Evolutionary conservation across 2,888 invertebrate species (phyloP), one percentile per base, ranked within the genome.

Genomic region (Calameuta pallipes): DNA sequence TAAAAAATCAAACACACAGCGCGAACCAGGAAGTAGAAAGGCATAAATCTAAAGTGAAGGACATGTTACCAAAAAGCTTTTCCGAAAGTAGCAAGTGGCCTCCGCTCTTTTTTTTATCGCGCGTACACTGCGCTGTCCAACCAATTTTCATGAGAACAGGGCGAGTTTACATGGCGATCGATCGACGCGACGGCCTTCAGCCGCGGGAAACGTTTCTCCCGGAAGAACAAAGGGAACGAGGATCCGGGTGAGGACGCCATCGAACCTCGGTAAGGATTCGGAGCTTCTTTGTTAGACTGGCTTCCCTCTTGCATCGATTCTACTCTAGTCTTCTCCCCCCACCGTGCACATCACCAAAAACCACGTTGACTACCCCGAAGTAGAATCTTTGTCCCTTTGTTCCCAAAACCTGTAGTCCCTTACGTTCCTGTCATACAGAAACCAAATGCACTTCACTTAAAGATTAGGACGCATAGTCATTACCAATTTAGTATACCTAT

Each of bases 291-390:
- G 33, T 34, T 31, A 71, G 71, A 33, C 71, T 34, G 30, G 9
- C 30, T 74, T 37, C 56, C 70, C 71, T 31, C n/a, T 73, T 11
- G 56, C 69, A 69, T 75, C 56, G 30, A 30, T 74, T 74, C 74
- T 36, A 23, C 68, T 56, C 23, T 56, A 23, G 56, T 73, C 76
- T 69, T 69, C n/a, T 34, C 11, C 70, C 31, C 75, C n/a, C 36
- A 34, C 0, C 36, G 36, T 23, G 23, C 56, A 23, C 56, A 23
- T 9, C 56, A 56, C 56, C 56, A 23, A 56, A 56, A 56, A 56
- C 41, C 56, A 56, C 23, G 56, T 15, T 56, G 56, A 56, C 56
- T 56, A 56, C 56, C 56, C 56, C 23, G 56, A 23, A 56, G 23
- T 56, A 23, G 9, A 56, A 56, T 56, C 56, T 56, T 23, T 23